Percentiles rank a stretch among this genome's conserved stretches.
Conservation (phyloP, 2,797 vertebrate genomes). For the Dryobates pubescens region DNA sequence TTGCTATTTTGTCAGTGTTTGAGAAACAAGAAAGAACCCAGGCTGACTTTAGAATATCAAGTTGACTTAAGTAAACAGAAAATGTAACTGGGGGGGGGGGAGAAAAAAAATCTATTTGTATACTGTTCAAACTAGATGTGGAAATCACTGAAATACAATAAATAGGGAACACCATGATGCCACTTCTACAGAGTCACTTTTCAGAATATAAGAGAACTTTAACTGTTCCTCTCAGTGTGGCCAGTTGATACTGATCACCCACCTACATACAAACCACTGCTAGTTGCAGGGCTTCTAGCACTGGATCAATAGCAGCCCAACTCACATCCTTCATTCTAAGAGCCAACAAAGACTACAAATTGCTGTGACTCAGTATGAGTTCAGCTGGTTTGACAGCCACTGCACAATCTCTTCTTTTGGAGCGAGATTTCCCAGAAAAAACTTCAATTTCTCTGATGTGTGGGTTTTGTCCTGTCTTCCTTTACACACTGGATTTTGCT, state of each 20-base stretch:
- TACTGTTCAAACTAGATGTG: constrained; percentile 25
- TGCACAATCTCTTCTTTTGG: constrained; percentile 36
- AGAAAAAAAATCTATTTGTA: constrained; percentile 4
- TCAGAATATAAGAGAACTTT: constrained; percentile 54
- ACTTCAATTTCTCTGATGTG: neutral
- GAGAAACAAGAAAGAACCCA: neutral
- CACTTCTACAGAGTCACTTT: constrained; percentile 53
- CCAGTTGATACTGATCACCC: constrained; percentile 59
- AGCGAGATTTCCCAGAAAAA: constrained; percentile 45
- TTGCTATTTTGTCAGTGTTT: neutral
- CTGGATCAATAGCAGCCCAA: constrained; percentile 59
- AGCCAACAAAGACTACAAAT: constrained; percentile 64
- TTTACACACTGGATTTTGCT: neutral
- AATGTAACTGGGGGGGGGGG: neutral
- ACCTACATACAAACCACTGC: neutral
- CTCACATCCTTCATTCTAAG: constrained; percentile 54
- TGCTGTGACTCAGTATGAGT: constrained; percentile 57
- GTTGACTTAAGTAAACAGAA: constrained; percentile 17
- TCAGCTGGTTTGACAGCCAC: constrained; percentile 29
- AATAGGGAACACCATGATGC: constrained; percentile 44
- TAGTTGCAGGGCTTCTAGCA: constrained; percentile 39
- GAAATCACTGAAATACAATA: constrained; percentile 42
- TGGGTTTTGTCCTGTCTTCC: neutral
- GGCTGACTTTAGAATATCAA: neutral
- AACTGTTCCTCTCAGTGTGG: constrained; percentile 43